These are phyloP conservation scores for Peromyscus nudipes DNA, from an alignment of 2,797 vertebrate species.

Conservation along the genomic window DNA sequence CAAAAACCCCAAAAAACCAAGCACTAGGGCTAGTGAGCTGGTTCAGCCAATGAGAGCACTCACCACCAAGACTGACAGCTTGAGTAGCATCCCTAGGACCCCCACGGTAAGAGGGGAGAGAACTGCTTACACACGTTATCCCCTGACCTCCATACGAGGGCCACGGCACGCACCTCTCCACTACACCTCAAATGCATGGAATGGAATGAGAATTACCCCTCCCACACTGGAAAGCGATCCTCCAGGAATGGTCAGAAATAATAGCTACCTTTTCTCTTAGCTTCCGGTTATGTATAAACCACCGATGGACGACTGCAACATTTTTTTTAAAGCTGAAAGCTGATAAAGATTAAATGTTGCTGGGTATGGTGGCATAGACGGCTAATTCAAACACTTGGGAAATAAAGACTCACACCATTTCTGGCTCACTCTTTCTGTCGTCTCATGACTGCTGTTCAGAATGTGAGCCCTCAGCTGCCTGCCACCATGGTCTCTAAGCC, in stretches of 20 bases:
- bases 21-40: not conserved
- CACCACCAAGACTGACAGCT: too few species aligned
- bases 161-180: not conserved
- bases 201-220: not conserved
- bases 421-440: not conserved
- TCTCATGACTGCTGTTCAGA: not conserved
- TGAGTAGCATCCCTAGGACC: not conserved
- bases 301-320: not conserved
- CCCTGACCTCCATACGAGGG: not conserved
- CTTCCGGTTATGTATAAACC: not conserved
- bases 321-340: not conserved
- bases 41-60: not conserved
- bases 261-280: not conserved
- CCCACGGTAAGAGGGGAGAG: too few species aligned
- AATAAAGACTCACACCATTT: not conserved
- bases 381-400: not conserved
- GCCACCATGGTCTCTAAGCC: not conserved
- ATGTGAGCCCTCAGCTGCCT: not conserved
- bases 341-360: not conserved
- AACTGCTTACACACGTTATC: not conserved
- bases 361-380: not conserved
- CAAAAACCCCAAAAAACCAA: not conserved
- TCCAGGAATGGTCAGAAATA: not conserved
- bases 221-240: not conserved
- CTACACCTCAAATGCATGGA: too few species aligned